phyloP scores from a whole-genome alignment of 2,797 vertebrate genomes.

The Lophius americanus region DNA sequence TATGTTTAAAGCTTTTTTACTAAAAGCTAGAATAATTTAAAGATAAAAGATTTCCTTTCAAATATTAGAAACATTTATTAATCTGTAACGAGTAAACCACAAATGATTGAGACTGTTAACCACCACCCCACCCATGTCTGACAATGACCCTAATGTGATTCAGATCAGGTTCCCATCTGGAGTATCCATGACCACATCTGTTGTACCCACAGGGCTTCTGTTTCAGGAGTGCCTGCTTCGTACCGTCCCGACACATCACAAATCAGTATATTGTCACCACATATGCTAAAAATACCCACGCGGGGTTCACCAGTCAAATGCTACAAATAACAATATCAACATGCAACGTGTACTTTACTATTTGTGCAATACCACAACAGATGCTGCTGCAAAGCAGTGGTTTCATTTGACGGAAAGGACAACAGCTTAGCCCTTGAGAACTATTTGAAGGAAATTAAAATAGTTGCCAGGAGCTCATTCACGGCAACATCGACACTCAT shows the following conservation, averaged over 20 bases:
- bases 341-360: constrained; percentile 39
- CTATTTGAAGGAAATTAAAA: constrained; percentile 27
- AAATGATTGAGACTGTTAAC: constrained; percentile 21
- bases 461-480: constrained; percentile 39
- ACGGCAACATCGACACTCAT: constrained; percentile 20
- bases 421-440: constrained; percentile 33
- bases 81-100: neutral
- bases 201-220: constrained; percentile 27
- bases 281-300: constrained; percentile 48
- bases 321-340: constrained; percentile 51
- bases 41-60: too few species aligned
- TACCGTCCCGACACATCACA: constrained; percentile 34
- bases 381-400: constrained; percentile 39
- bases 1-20: too few species aligned
- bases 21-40: too few species aligned
- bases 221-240: constrained; percentile 40
- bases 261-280: constrained; percentile 61
- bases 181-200: constrained; percentile 54
- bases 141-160: constrained; percentile 23
- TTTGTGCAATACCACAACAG: constrained; percentile 50
- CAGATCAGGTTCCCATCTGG: constrained; percentile 40
- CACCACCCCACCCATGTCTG: constrained; percentile 3
- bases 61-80: neutral
- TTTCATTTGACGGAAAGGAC: constrained; percentile 37
- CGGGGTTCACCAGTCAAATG: constrained; percentile 18